Conservation (phyloP, 1,140 invertebrate genomes). For the Anastrepha ludens region DNA sequence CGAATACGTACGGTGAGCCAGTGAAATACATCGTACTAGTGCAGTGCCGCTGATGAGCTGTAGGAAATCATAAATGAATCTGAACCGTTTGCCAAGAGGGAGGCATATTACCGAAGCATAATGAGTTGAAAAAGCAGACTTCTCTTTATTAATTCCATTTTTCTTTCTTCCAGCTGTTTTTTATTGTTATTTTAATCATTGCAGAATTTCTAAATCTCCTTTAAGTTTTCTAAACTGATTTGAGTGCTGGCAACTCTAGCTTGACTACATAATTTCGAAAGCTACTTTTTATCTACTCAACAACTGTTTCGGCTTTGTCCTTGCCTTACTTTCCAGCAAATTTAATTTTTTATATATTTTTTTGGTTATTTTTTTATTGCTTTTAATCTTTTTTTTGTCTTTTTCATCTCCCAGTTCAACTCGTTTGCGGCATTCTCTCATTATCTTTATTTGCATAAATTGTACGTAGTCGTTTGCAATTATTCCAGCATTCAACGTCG, state of each 20-base stretch:
- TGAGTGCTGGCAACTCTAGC: background rate
- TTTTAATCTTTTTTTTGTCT: background rate
- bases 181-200: no score
- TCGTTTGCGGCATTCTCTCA: background rate
- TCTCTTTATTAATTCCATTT: no score
- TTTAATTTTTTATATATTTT: background rate
- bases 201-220: no score
- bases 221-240: background rate
- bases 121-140: no score
- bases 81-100: no score
- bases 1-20: no score
- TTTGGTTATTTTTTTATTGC: no score
- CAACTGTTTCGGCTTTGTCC: constrained; percentile 20
- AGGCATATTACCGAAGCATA: no score
- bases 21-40: no score
- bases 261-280: background rate
- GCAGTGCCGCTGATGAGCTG: no score
- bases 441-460: constrained; percentile 46
- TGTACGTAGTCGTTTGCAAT: constrained; percentile 35
- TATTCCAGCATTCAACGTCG: background rate
- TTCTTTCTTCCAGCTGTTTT: no score
- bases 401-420: background rate
- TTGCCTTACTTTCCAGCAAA: background rate
- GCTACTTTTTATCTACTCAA: background rate
- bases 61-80: no score